Conservation (phyloP, 2,797 vertebrate species). For the Sciurus carolinensis region DNA sequence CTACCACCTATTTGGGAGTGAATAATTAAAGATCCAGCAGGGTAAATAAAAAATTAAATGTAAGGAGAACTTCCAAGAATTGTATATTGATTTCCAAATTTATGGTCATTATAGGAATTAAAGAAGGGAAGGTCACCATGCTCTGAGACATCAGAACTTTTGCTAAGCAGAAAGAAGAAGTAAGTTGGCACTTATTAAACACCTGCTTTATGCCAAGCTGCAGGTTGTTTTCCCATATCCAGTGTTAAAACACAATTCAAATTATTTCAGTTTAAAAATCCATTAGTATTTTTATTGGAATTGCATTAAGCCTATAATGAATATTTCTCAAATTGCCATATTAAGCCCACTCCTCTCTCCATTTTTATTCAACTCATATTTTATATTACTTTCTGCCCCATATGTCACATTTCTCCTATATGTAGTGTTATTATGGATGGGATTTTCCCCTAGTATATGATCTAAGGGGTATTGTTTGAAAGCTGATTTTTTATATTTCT, state of each 20-base stretch:
- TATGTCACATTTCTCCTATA: neutral
- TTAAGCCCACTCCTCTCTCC: neutral
- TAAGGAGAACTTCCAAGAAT: neutral
- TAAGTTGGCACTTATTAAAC: neutral
- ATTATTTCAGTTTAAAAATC: neutral
- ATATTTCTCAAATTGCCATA: neutral
- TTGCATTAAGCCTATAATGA: neutral
- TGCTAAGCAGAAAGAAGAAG: neutral
- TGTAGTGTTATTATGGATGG: neutral
- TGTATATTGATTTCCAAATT: neutral
- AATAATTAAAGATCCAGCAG: conserved; percentile 8
- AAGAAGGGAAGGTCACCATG: neutral
- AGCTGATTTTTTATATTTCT: neutral
- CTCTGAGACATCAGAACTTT: neutral
- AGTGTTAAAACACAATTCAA: neutral
- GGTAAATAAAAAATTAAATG: conserved; percentile 23
- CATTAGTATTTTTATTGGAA: conserved; percentile 7
- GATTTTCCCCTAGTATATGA: neutral
- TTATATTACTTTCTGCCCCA: neutral
- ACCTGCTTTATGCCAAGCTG: neutral
- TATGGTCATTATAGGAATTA: neutral
- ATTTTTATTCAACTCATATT: conserved; percentile 30
- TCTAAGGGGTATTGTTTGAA: conserved; percentile 27
- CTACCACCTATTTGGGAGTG: neutral
- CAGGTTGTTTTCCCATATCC: neutral